Evolutionary conservation across 2,113 vertebrate genomes (phyloP).

Genomic region (Eublepharis macularius): DNA sequence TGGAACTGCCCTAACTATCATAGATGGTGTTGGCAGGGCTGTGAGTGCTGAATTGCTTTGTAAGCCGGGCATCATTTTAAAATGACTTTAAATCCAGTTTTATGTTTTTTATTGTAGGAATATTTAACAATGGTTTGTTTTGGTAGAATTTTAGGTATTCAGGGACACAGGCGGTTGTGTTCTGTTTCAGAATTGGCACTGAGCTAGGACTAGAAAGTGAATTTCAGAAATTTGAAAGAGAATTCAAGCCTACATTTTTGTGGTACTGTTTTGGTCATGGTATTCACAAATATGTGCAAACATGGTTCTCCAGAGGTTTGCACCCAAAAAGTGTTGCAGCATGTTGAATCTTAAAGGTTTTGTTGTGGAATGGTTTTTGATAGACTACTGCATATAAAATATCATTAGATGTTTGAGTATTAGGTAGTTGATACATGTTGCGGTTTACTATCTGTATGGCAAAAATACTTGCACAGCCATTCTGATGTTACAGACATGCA

Average conservation of each 20-base stretch:
- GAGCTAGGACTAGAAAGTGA: neutral
- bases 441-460: neutral
- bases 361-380: neutral
- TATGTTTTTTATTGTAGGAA: neutral
- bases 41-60: neutral
- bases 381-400: neutral
- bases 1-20: neutral
- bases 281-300: neutral
- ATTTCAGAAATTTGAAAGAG: neutral
- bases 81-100: neutral
- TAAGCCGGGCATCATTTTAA: neutral
- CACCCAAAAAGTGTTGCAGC: neutral
- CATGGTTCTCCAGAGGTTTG: neutral
- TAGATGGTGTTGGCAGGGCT: neutral
- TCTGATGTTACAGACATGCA: neutral
- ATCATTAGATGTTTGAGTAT: neutral
- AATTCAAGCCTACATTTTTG: rapidly evolving
- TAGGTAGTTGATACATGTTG: neutral
- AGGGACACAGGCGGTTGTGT: neutral
- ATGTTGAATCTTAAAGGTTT: neutral
- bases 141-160: neutral
- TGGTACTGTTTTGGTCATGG: neutral
- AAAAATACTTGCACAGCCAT: neutral
- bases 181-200: conserved; percentile 4
- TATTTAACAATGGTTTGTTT: neutral